phyloP scores from a whole-genome alignment of 2,888 invertebrate genomes.

The Lasioglossum zephyrum region DNA sequence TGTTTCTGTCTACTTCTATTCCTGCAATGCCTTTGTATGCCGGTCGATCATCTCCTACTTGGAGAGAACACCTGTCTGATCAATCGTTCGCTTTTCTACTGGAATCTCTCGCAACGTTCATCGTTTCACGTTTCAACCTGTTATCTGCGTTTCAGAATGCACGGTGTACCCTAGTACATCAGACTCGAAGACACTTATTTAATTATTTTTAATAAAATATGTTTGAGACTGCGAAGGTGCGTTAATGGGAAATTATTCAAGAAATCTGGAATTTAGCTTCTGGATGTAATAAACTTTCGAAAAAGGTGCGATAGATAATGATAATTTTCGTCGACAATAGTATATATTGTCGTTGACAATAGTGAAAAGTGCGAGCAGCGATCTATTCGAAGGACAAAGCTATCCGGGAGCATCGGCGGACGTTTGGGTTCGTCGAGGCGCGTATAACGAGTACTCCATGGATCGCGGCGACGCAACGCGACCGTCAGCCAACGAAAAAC shows the following conservation, averaged over 20 bases:
- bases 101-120: neutral
- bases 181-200: neutral
- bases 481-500: conserved; percentile 5
- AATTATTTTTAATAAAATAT: too few species aligned
- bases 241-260: too few species aligned
- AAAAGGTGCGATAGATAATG: too few species aligned
- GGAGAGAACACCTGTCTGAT: neutral
- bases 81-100: neutral
- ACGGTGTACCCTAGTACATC: neutral
- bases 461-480: conserved; percentile 24
- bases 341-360: too few species aligned
- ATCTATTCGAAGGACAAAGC: conserved; percentile 32
- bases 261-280: too few species aligned
- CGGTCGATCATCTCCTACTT: neutral
- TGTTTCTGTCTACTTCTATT: neutral
- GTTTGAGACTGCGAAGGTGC: too few species aligned
- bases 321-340: too few species aligned
- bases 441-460: conserved; percentile 46
- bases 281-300: too few species aligned
- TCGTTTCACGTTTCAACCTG: neutral
- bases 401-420: conserved; percentile 8
- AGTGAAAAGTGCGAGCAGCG: neutral
- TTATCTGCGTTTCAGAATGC: neutral
- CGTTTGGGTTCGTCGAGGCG: conserved; percentile 24
- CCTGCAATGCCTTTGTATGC: neutral